phyloP scores from a whole-genome alignment of 2,888 invertebrate species.

The Plebejus anna region DNA sequence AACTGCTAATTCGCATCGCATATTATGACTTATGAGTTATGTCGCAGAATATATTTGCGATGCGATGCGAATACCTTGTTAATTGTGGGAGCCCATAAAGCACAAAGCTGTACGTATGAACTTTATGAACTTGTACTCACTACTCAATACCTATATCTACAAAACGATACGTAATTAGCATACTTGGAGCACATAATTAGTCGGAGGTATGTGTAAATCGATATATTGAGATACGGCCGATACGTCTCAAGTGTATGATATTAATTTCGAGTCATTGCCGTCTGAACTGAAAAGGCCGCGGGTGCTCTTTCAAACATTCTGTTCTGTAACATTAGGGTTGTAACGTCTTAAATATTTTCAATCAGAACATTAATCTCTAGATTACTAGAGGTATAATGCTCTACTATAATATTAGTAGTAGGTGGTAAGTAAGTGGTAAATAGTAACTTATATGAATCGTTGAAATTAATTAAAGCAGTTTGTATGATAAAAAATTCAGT shows the following conservation, averaged over 20 bases:
- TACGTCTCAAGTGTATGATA: slow-evolving; percentile 59
- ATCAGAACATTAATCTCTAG: too few species aligned
- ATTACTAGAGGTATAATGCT: too few species aligned
- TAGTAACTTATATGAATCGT: too few species aligned
- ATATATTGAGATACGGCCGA: slow-evolving; percentile 47
- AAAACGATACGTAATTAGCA: background rate
- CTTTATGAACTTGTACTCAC: background rate
- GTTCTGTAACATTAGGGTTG: slow-evolving; percentile 41
- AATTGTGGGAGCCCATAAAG: background rate
- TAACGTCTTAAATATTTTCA: background rate
- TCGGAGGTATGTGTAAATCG: slow-evolving; percentile 45
- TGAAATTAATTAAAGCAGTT: too few species aligned
- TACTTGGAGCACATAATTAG: slow-evolving; percentile 18
- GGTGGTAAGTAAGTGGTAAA: too few species aligned
- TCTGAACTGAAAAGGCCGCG: slow-evolving; percentile 56
- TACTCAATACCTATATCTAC: background rate
- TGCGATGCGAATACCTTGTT: too few species aligned
- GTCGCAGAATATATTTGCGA: too few species aligned
- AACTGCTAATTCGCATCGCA: too few species aligned
- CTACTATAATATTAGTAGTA: too few species aligned
- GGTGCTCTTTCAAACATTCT: slow-evolving; percentile 60
- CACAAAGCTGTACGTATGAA: background rate
- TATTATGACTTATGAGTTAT: too few species aligned
- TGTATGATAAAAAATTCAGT: too few species aligned
- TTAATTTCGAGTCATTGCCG: slow-evolving; percentile 53